These are phyloP conservation scores for Scrobipalpa costella DNA, from an alignment of 2,888 invertebrate genomes.

Conservation along the genomic window DNA sequence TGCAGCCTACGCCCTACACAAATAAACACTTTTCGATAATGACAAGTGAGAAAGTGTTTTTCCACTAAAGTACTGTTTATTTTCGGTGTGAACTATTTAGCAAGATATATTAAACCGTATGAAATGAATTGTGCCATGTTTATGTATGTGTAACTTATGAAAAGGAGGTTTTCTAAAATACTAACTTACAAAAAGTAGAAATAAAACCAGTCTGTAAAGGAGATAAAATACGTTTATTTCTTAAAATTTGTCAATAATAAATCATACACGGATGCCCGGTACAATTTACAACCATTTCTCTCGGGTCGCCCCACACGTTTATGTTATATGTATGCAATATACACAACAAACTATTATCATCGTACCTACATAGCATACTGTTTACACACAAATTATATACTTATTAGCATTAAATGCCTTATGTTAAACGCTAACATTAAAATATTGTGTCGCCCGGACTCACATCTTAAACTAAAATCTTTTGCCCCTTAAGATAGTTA, in stretches of 20 bases:
- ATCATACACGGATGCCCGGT: conserved; percentile 54
- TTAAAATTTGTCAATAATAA: conserved; percentile 74
- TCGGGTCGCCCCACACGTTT: conserved; percentile 40
- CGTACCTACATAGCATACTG: conserved; percentile 44
- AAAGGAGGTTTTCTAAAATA: no score
- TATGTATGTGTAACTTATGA: no score
- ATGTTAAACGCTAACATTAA: conserved; percentile 32
- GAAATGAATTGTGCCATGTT: no score
- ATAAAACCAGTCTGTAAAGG: conserved; percentile 60
- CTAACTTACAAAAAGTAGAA: no score
- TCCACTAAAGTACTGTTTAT: no score
- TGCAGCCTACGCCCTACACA: no score
- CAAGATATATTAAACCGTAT: not conserved
- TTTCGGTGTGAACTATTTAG: no score
- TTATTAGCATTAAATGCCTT: conserved; percentile 48
- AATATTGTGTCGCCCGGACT: conserved; percentile 35
- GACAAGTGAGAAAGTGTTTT: no score
- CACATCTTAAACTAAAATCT: conserved; percentile 30
- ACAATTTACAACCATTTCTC: conserved; percentile 61
- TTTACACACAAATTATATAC: conserved; percentile 53
- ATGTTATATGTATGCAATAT: conserved; percentile 50
- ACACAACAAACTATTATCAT: conserved; percentile 53
- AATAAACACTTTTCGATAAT: no score
- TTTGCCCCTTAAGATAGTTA: conserved; percentile 26
- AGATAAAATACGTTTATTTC: conserved; percentile 78